Evolutionary conservation across 2,888 invertebrate genomes (phyloP), one percentile per base, ranked within the genome.

Genomic region (Drosophila falleni): DNA sequence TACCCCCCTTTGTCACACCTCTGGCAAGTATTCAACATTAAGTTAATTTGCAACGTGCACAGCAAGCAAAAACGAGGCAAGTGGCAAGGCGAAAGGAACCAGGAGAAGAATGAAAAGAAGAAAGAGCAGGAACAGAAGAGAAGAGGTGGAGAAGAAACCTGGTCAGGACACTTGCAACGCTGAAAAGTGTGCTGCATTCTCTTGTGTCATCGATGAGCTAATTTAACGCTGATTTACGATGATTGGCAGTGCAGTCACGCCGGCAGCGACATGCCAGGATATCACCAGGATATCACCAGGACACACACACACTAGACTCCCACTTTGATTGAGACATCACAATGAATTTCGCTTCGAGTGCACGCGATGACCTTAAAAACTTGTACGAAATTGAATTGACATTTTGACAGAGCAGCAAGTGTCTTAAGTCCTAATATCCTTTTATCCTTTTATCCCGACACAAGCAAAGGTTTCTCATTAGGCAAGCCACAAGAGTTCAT

Each of bases 41-140:
- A 84, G 88, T 84, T 84, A 84, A 84, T 84, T 84, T 84, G 81
- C 87, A 86, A 83, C 88, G 84, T 86, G 83, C 76, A 61, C 63
- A 50, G 82, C 82, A 80, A 82, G 83, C 70, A 78, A 68, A 80
- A 74, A 61, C 56, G 53, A 23, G 33, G 6, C 15, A 29, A 31
- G 23, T 8, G 10, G 13, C 50, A 33, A 16, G 5, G 8, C 9
- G 2, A 31, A 31, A 19, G n/a, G 23, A 1, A 5, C 23, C 2
- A 16, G 11, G 9, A 23, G 23, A 10, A 33, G 33, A 5, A 33
- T 3, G 5, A 15, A 31, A 0, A 19, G n/a, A 15, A 3, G 2
- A 41, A 29, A 5, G 29, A 8, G 29, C 29, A 19, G n/a, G 15
- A 3, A 41, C 3, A 16, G 10, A 6, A 23, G 23, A 9, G 0